phyloP scores from a whole-genome alignment of 1,140 invertebrate genomes.

The Trigoniulus corallinus region DNA sequence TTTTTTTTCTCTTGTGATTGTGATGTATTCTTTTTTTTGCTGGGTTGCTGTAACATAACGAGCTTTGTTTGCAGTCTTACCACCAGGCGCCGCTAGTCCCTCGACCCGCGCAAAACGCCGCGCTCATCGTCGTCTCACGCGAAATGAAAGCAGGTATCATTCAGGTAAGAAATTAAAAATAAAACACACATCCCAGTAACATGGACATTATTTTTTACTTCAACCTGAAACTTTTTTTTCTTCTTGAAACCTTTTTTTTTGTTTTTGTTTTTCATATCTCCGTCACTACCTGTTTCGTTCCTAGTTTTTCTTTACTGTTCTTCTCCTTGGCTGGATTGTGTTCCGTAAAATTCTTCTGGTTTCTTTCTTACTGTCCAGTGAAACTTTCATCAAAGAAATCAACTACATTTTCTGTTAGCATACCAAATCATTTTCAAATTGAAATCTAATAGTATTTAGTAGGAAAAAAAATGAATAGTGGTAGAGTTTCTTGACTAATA shows the following conservation, averaged over 20 bases:
- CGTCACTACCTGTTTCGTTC: background rate
- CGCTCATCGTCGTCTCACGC: slow-evolving; percentile 70
- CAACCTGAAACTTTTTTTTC: background rate
- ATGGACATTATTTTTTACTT: background rate
- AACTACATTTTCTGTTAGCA: too few relatives aligned
- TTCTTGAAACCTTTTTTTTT: slow-evolving; percentile 1
- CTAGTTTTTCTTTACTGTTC: too few relatives aligned
- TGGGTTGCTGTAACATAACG: too few relatives aligned
- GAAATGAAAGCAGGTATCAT: slow-evolving; percentile 90
- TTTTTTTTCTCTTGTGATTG: too few relatives aligned
- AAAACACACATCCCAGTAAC: background rate
- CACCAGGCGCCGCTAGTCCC: slow-evolving; percentile 35
- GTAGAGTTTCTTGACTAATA: too few relatives aligned
- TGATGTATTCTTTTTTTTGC: too few relatives aligned
- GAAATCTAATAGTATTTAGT: too few relatives aligned
- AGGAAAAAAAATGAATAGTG: too few relatives aligned
- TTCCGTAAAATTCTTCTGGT: slow-evolving; percentile 4
- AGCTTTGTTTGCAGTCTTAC: background rate
- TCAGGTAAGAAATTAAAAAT: slow-evolving; percentile 51
- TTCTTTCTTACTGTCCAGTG: too few relatives aligned
- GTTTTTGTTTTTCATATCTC: background rate
- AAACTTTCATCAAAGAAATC: too few relatives aligned
- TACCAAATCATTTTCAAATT: too few relatives aligned
- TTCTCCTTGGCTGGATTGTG: too few relatives aligned
- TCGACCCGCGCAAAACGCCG: slow-evolving; percentile 44